These are phyloP conservation scores for Diogma glabrata DNA, from an alignment of 2,888 invertebrate genomes.

Conservation along the genomic window DNA sequence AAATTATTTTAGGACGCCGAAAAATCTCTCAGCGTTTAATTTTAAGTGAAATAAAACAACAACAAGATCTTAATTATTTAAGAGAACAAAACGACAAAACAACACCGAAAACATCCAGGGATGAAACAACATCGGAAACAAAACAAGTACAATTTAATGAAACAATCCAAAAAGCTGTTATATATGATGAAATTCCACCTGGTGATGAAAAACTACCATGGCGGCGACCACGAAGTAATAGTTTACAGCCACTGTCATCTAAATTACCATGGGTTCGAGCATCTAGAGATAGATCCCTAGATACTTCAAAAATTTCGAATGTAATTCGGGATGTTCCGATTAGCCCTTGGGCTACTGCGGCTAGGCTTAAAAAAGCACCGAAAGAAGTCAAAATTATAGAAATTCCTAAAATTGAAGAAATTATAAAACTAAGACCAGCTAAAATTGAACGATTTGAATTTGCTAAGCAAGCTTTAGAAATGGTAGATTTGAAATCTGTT, in stretches of 20 bases:
- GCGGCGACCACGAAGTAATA: constrained; percentile 37
- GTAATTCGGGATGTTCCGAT: constrained; percentile 23
- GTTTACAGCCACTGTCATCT: constrained; percentile 32
- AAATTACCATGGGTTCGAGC: constrained; percentile 34
- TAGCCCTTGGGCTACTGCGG: constrained; percentile 52
- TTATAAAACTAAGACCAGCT: constrained; percentile 45
- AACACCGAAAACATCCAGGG: constrained; percentile 5
- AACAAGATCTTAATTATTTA: constrained; percentile 9
- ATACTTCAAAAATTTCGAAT: constrained; percentile 32
- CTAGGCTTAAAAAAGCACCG: constrained; percentile 40
- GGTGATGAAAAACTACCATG: constrained; percentile 46
- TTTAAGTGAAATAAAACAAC: constrained; percentile 17
- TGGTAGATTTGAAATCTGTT: constrained; percentile 37
- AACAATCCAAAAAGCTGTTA: constrained; percentile 16
- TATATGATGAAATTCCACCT: constrained; percentile 32
- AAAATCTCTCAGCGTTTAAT: constrained; percentile 19
- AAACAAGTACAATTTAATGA: constrained; percentile 9
- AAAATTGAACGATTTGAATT: constrained; percentile 42
- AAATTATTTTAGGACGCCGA: constrained; percentile 16
- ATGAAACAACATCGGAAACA: not conserved
- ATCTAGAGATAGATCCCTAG: constrained; percentile 38
- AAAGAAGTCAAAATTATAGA: constrained; percentile 31
- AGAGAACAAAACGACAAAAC: not conserved
- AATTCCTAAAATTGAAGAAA: constrained; percentile 33
- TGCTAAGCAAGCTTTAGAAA: constrained; percentile 40